phyloP scores from a whole-genome alignment of 2,888 invertebrate genomes.

The Phorcus lineatus region DNA sequence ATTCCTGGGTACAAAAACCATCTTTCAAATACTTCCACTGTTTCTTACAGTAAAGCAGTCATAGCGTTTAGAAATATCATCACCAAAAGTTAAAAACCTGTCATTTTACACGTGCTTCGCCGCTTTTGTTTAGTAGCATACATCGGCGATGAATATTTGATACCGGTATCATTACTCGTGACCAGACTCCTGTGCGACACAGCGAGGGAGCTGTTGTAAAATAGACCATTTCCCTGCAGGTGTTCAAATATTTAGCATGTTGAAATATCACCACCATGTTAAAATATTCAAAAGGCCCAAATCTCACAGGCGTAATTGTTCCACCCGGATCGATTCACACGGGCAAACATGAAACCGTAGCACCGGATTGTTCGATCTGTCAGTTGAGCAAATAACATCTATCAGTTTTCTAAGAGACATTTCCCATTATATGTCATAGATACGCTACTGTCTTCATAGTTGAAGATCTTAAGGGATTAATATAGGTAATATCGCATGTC shows the following conservation, averaged over 20 bases:
- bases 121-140: too few species aligned
- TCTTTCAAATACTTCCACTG: too few species aligned
- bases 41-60: too few species aligned
- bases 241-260: conserved; percentile 14
- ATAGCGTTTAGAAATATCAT: too few species aligned
- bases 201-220: not conserved
- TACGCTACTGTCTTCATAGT: not conserved
- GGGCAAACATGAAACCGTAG: conserved; percentile 6
- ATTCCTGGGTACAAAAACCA: too few species aligned
- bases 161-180: too few species aligned
- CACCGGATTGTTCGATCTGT: not conserved
- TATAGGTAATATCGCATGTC: conserved; percentile 15
- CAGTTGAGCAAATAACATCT: conserved; percentile 4
- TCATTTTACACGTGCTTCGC: too few species aligned
- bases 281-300: conserved; percentile 18
- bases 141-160: too few species aligned
- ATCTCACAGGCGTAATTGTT: conserved; percentile 21
- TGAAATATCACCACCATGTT: conserved; percentile 1
- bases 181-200: too few species aligned
- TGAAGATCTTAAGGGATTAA: not conserved
- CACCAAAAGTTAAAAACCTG: too few species aligned
- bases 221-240: not conserved
- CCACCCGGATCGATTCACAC: conserved; percentile 1
- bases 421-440: not conserved
- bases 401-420: not conserved